Evolutionary conservation across 2,113 vertebrate species (phyloP).

Genomic region (Lophochroa leadbeateri): DNA sequence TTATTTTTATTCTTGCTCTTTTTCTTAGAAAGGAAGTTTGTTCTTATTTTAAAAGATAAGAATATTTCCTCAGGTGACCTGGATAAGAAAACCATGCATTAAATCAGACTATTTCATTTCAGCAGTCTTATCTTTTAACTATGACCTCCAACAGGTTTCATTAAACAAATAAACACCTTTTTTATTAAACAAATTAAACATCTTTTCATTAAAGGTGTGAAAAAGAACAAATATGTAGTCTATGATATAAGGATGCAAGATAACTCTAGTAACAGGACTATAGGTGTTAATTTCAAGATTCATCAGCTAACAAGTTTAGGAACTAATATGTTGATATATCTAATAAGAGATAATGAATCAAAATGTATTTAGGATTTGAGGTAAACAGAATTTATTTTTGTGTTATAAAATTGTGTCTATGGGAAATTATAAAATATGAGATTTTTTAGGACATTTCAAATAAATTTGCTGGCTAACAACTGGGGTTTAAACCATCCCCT

Average conservation of each 20-base stretch:
- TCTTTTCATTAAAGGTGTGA: neutral
- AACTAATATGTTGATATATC: neutral
- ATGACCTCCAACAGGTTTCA: neutral
- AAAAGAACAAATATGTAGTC: neutral
- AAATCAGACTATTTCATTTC: neutral
- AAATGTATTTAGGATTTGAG: neutral
- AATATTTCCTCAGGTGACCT: neutral
- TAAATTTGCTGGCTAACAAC: neutral
- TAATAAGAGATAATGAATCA: neutral
- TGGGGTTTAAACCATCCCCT: neutral
- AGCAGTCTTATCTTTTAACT: neutral
- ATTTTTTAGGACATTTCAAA: neutral
- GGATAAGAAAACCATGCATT: neutral
- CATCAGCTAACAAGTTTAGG: neutral
- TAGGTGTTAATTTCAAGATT: neutral
- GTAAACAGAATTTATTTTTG: neutral
- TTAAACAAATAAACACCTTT: neutral
- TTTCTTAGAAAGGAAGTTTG: neutral
- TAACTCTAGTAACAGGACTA: neutral
- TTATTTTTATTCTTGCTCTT: neutral
- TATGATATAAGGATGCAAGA: neutral
- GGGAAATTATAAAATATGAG: neutral
- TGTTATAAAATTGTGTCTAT: neutral
- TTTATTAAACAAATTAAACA: neutral
- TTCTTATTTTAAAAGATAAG: neutral